phyloP scores from a whole-genome alignment of 2,797 vertebrate genomes.

The Chelidonichthys spinosus region DNA sequence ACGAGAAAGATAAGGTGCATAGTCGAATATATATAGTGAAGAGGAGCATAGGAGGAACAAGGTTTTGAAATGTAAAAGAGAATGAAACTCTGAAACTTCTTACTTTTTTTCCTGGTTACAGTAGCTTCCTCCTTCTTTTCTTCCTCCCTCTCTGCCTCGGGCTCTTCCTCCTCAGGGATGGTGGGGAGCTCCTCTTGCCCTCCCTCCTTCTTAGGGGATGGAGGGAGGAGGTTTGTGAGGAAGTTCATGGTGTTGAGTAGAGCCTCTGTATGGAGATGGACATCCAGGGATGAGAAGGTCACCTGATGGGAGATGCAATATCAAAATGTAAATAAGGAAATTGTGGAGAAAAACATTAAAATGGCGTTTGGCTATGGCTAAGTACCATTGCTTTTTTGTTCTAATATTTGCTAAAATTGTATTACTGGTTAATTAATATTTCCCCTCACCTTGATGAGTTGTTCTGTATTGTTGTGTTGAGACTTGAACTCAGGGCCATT shows the following conservation, averaged over 20 bases:
- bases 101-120: conserved; percentile 78
- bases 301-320: conserved; percentile 68
- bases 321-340: not conserved
- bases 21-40: not conserved
- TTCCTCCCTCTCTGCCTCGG: conserved; percentile 84
- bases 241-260: conserved; percentile 93
- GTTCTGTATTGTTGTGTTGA: conserved; percentile 89
- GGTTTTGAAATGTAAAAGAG: not conserved
- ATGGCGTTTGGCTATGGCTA: not conserved
- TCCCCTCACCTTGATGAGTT: conserved; percentile 92
- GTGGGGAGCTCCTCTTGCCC: conserved; percentile 76
- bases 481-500: conserved; percentile 90
- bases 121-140: conserved; percentile 86
- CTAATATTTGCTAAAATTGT: not conserved
- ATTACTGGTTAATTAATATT: conserved; percentile 1
- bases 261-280: conserved; percentile 96
- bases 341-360: not conserved
- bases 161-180: conserved; percentile 85
- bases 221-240: conserved; percentile 89
- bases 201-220: conserved; percentile 83
- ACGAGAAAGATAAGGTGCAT: not conserved
- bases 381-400: not conserved
- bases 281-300: conserved; percentile 95
- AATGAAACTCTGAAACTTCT: not conserved
- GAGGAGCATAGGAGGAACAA: not conserved